Conservation (phyloP, 2,113 vertebrate species). For the Sander lucioperca region DNA sequence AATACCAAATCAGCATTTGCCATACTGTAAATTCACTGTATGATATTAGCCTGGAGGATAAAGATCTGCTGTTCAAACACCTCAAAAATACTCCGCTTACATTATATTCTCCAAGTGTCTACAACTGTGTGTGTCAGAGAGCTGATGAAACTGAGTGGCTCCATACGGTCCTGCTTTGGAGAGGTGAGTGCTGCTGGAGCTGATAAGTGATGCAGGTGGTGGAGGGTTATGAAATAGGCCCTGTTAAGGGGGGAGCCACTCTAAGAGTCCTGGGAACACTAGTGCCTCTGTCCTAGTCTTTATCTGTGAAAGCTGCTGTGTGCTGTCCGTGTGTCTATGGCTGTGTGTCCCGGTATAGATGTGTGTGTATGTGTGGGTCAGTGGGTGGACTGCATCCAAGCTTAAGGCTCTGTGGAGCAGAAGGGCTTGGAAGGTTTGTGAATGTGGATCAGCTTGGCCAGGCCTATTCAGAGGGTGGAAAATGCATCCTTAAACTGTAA, state of each 20-base stretch:
- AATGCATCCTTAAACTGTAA: conserved; percentile 38
- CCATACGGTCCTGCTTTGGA: conserved; percentile 33
- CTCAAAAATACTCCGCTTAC: neutral
- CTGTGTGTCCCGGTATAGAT: conserved; percentile 8
- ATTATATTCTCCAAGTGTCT: conserved; percentile 7
- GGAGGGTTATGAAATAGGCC: conserved; percentile 56
- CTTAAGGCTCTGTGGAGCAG: conserved; percentile 43
- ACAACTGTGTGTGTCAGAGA: conserved; percentile 8
- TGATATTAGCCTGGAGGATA: neutral
- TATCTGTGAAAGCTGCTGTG: conserved; percentile 59
- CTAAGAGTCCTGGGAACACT: conserved; percentile 56
- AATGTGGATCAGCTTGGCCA: conserved; percentile 30
- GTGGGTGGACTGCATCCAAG: conserved; percentile 50
- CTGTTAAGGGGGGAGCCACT: conserved; percentile 3
- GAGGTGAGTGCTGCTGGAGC: conserved; percentile 50
- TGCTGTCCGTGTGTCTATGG: conserved; percentile 36
- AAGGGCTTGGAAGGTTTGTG: conserved; percentile 31
- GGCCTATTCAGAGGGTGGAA: conserved; percentile 34
- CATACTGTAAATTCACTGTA: conserved; percentile 4
- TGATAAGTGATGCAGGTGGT: conserved; percentile 71
- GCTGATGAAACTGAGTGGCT: conserved; percentile 41
- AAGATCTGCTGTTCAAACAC: neutral
- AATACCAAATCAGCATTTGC: conserved; percentile 12
- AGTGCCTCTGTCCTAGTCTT: conserved; percentile 49
- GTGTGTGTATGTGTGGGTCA: conserved; percentile 28